phyloP scores from a whole-genome alignment of 2,888 invertebrate species.

The Pomacea canaliculata region DNA sequence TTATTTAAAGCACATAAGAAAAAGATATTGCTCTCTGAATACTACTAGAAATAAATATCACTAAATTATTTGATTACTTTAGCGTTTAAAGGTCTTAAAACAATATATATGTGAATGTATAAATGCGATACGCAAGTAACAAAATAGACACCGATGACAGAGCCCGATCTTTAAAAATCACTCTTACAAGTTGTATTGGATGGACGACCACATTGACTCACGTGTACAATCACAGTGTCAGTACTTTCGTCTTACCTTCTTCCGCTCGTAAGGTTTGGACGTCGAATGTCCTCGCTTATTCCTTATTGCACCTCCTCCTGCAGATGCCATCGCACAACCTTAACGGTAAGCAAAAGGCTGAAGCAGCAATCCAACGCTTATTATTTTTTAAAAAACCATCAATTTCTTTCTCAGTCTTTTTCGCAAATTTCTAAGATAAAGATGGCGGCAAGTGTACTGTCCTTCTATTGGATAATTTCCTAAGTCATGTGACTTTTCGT shows the following conservation, averaged over 20 bases:
- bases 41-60: no score
- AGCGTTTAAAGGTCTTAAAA: no score
- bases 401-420: constrained; percentile 27
- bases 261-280: constrained; percentile 46
- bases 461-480: constrained; percentile 43
- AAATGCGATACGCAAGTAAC: no score
- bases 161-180: no score
- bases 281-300: constrained; percentile 37
- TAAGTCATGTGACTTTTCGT: constrained; percentile 41
- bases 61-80: no score
- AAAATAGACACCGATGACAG: no score
- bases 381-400: constrained; percentile 17
- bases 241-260: constrained; percentile 41
- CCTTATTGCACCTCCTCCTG: constrained; percentile 48
- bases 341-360: constrained; percentile 15
- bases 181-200: no score
- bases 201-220: constrained; percentile 13
- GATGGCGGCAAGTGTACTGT: constrained; percentile 52
- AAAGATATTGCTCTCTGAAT: no score
- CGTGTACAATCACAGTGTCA: constrained; percentile 15
- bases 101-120: no score
- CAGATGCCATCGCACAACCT: constrained; percentile 39
- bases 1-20: no score
- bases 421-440: constrained; percentile 41
- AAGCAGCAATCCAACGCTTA: constrained; percentile 9